These are phyloP conservation scores for Oligia latruncula DNA, from an alignment of 2,888 invertebrate species.

Conservation along the genomic window DNA sequence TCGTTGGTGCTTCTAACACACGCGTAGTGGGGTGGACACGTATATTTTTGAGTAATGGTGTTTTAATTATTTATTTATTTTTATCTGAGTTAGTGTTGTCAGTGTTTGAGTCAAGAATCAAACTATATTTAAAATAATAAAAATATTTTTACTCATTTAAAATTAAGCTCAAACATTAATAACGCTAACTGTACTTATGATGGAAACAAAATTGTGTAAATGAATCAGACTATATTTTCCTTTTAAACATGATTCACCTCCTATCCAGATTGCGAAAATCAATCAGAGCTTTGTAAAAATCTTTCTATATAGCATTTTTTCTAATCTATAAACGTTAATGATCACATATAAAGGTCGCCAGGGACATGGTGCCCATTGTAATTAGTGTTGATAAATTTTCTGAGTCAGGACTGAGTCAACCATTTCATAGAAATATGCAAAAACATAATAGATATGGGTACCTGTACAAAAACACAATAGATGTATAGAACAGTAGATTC, in stretches of 20 bases:
- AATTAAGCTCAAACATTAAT: constrained; percentile 23
- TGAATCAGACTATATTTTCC: background rate
- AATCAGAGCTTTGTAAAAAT: background rate
- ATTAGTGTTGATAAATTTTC: constrained; percentile 28
- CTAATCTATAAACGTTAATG: background rate
- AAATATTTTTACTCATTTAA: background rate
- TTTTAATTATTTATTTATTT: constrained; percentile 59
- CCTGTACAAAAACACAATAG: background rate
- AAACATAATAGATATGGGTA: background rate
- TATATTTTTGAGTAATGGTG: constrained; percentile 65
- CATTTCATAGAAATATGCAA: constrained; percentile 28
- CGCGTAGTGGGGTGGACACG: constrained; percentile 76
- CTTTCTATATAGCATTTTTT: background rate
- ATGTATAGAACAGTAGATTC: background rate
- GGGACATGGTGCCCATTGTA: background rate
- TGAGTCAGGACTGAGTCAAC: constrained; percentile 36
- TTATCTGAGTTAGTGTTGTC: constrained; percentile 32
- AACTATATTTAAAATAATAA: background rate
- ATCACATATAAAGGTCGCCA: background rate
- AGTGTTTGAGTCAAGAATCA: constrained; percentile 25
- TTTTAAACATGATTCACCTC: background rate
- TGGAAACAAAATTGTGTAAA: constrained; percentile 57
- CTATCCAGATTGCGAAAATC: background rate
- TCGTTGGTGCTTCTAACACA: constrained; percentile 79
- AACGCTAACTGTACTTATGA: constrained; percentile 42